Evolutionary conservation across 2,888 invertebrate genomes (phyloP).

Genomic region (Yponomeuta cagnagella): DNA sequence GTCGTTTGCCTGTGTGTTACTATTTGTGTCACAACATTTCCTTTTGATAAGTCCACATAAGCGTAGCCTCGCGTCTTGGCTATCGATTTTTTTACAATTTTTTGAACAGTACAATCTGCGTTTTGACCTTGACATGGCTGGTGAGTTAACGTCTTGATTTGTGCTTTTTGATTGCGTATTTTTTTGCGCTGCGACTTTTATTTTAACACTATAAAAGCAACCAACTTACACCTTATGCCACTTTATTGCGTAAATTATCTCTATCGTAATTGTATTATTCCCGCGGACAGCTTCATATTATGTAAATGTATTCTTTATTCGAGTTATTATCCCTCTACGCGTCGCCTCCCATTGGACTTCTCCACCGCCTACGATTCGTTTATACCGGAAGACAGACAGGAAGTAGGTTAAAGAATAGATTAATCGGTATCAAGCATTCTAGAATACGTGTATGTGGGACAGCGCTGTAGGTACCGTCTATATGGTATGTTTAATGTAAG

Average conservation of each 20-base stretch:
- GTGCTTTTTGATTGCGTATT: background rate
- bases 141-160: constrained; percentile 39
- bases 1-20: background rate
- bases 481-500: background rate
- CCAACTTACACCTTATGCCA: too few species aligned
- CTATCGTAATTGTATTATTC: too few species aligned
- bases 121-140: constrained; percentile 64
- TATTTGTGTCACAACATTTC: constrained; percentile 13
- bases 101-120: background rate
- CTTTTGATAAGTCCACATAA: constrained; percentile 14
- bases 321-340: too few species aligned
- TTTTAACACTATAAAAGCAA: background rate
- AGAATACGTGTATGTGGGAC: background rate
- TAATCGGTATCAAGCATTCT: too few species aligned
- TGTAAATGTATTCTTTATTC: too few species aligned
- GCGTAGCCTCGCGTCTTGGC: constrained; percentile 4
- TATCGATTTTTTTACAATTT: constrained; percentile 8
- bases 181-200: background rate
- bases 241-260: too few species aligned
- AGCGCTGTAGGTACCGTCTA: background rate
- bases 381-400: too few species aligned
- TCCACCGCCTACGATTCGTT: too few species aligned
- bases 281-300: too few species aligned
- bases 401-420: too few species aligned
- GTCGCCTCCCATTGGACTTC: too few species aligned